Conservation (phyloP, 2,797 vertebrate species). For the Carcharodon carcharias region DNA sequence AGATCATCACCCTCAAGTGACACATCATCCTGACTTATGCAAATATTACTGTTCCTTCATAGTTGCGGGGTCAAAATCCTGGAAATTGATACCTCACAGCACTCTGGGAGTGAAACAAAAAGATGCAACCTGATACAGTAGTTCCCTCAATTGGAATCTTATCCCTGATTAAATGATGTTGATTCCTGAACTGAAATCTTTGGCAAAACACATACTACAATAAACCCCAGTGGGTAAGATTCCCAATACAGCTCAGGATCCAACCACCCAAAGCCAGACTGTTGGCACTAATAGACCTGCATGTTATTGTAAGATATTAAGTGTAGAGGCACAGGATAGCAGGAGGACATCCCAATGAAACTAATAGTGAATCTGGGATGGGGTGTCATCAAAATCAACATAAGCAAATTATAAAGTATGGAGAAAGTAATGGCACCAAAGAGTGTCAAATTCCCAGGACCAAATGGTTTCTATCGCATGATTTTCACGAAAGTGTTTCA, state of each 20-base stretch:
- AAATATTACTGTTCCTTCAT: neutral
- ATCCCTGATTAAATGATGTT: neutral
- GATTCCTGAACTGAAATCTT: neutral
- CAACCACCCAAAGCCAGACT: neutral
- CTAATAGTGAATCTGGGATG: neutral
- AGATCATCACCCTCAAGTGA: neutral
- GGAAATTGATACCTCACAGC: neutral
- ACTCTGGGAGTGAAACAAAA: neutral
- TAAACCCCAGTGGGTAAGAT: neutral
- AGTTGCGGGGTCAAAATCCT: neutral
- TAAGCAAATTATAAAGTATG: too few relatives aligned
- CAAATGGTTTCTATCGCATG: neutral
- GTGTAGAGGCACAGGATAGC: too few relatives aligned
- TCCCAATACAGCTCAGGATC: neutral
- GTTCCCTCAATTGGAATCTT: too few relatives aligned
- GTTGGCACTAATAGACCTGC: neutral
- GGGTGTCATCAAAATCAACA: neutral
- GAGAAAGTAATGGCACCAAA: neutral
- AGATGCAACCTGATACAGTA: neutral
- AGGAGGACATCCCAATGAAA: neutral
- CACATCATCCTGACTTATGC: neutral
- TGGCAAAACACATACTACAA: neutral
- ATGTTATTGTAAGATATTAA: neutral
- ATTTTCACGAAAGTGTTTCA: too few relatives aligned
- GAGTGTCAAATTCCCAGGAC: neutral